Evolutionary conservation across 2,888 invertebrate species (phyloP), one percentile per base, ranked within the genome.

Genomic region (Mimachlamys varia): DNA sequence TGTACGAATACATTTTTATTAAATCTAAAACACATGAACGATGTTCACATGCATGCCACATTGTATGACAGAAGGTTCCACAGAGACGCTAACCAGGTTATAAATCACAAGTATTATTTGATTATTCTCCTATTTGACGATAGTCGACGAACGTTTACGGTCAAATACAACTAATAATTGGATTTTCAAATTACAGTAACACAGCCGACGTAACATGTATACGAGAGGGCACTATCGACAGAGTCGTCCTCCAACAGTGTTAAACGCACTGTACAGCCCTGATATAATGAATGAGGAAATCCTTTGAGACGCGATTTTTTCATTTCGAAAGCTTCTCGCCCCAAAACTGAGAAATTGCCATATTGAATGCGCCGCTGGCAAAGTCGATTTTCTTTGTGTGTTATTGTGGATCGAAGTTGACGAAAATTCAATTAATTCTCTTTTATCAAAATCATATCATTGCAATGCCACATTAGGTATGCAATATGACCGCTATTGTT

Each of bases 381-480:
- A 27, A 76, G 76, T 33, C 76, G 76, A 76, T 27, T 76, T 76
- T 76, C 76, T 76, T 76, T 76, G 76, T 76, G 33, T 33, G 17
- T 76, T 76, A 76, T 76, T 33, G 33, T 27, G 12, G 76, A 76
- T 76, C 33, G 76, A 33, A 33, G 76, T 27, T 76, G 76, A 33
- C 27, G 76, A 76, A 76, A 33, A 76, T 76, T 76, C 76, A 76
- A 76, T 76, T 76, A 58, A 58, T 58, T 58, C 58, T 58, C n/a
- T 19, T 58, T 58, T 19, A 76, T 76, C 76, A 76, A 76, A 76
- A 76, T 33, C 76, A 76, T 76, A 76, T 76, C 76, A 76, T 33
- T 27, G 12, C 76, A 76, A 33, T 76, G 76, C 76, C 22, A 76
- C 76, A 76, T 76, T 76, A 76, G 76, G 22, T 76, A 76, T 76